A percentile compares a stretch with the other conserved stretches of the same genome.
phyloP scores from a whole-genome alignment of 2,113 vertebrate genomes.

The Galemys pyrenaicus region DNA sequence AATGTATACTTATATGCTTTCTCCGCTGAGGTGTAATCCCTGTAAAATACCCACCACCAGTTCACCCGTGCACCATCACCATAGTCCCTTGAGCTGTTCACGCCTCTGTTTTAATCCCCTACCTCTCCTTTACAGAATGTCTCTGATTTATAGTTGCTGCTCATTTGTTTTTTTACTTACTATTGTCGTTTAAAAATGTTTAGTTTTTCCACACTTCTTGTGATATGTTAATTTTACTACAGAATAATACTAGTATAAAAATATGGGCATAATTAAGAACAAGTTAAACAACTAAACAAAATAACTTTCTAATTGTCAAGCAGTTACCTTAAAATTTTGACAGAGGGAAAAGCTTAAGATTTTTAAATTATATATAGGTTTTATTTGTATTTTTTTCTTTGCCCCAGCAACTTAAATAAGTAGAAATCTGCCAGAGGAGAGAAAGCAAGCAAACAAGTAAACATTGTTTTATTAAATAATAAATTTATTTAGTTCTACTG shows the following conservation, averaged over 20 bases:
- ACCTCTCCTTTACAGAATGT: no score
- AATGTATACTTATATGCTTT: no score
- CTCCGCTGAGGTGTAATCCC: no score
- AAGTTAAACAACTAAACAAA: not conserved
- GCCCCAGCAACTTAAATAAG: not conserved
- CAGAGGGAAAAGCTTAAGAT: not conserved
- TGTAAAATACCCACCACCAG: no score
- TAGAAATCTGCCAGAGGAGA: constrained; percentile 32
- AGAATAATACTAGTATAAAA: not conserved
- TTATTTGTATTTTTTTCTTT: not conserved
- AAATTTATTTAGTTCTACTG: constrained; percentile 20
- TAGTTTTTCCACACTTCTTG: not conserved
- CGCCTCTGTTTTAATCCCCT: no score
- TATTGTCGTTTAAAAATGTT: not conserved
- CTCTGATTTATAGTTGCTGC: no score
- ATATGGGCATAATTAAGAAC: not conserved
- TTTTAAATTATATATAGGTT: not conserved
- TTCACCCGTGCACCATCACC: no score
- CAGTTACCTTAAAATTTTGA: constrained; percentile 30
- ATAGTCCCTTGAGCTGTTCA: no score
- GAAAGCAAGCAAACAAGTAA: not conserved
- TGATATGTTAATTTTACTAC: constrained; percentile 2
- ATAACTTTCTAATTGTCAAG: not conserved
- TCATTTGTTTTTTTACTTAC: no score
- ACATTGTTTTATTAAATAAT: not conserved